Conservation (phyloP, 2,113 vertebrate species). For the Anthoscopus minutus region DNA sequence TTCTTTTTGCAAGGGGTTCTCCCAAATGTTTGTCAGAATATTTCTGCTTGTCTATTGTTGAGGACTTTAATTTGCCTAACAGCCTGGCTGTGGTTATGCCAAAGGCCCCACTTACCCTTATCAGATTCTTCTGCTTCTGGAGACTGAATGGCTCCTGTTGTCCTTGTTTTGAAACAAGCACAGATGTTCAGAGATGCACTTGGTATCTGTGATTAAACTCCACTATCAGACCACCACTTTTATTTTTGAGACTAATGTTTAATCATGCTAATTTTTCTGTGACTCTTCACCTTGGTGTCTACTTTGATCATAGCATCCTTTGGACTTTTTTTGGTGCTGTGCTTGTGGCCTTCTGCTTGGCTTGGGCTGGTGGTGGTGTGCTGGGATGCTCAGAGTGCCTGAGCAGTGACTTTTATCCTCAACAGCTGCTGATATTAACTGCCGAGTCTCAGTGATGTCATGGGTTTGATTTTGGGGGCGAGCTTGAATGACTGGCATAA, state of each 20-base stretch:
- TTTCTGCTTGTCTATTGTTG: neutral
- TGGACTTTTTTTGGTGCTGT: neutral
- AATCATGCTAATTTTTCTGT: neutral
- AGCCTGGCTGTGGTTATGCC: neutral
- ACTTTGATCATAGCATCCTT: neutral
- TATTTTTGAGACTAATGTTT: neutral
- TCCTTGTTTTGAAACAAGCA: neutral
- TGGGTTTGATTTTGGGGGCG: neutral
- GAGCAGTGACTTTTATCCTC: slow-evolving; percentile 40
- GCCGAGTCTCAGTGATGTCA: neutral
- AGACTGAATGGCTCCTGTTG: neutral
- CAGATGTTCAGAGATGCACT: neutral
- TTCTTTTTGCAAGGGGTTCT: neutral
- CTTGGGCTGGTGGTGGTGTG: neutral
- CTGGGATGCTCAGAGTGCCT: slow-evolving; percentile 2
- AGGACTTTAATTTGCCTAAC: neutral
- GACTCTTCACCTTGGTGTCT: neutral
- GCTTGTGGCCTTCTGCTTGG: neutral
- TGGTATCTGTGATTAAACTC: neutral
- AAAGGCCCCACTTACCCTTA: neutral
- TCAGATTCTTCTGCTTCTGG: neutral
- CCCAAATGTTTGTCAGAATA: neutral
- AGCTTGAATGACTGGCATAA: slow-evolving; percentile 26
- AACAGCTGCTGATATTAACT: slow-evolving; percentile 47
- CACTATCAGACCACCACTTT: neutral